Base-by-base conservation (phyloP, 2,797 vertebrate genomes). In the Rhinatrema bivittatum region DNA sequence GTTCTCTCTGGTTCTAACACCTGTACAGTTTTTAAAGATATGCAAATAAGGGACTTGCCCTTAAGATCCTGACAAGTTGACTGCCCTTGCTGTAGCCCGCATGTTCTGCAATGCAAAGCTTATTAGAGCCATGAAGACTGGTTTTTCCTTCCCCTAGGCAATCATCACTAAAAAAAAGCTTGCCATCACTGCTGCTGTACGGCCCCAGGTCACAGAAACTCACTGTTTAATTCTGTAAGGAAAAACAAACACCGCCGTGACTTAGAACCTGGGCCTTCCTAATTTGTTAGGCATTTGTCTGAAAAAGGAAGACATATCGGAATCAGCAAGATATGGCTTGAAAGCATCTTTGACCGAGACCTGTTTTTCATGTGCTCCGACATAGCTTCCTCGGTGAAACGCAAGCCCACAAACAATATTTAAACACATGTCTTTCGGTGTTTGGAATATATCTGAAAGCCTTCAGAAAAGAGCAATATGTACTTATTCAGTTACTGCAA, bases 401-500 rank as follows among this genome's bases (percentile, higher is more conserved):
- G 8, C 22, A 34, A n/a, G 2, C 37, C n/a, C 7, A 39, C 15
- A 25, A 47, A 38, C 19, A 39, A 40, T 39, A 28, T 4, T 16
- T 9, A 45, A 31, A 2, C 10, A 7, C 34, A 1, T 26, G 20
- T 50, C 38, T 20, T 25, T 8, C 33, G 50, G 18, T 30, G 10
- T 44, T 47, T 27, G 10, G 14, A 16, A 18, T 36, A 14, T 39
- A 36, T 33, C 33, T 14, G 48, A 51, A 59, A 42, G 39, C 26
- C 36, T 16, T 51, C 49, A 39, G 46, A 53, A 48, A 50, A 42
- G 39, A 50, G 70, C 54, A 37, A 44, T 28, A 27, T 20, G 60
- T 59, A 48, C 30, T 51, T 36, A n/a, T 30, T 60, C 53, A 68
- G 60, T 56, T 65, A 74, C 65, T 43, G 36, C 18, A 39, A 10